phyloP scores from a whole-genome alignment of 1,140 invertebrate species.

The Aphis craccivora region DNA sequence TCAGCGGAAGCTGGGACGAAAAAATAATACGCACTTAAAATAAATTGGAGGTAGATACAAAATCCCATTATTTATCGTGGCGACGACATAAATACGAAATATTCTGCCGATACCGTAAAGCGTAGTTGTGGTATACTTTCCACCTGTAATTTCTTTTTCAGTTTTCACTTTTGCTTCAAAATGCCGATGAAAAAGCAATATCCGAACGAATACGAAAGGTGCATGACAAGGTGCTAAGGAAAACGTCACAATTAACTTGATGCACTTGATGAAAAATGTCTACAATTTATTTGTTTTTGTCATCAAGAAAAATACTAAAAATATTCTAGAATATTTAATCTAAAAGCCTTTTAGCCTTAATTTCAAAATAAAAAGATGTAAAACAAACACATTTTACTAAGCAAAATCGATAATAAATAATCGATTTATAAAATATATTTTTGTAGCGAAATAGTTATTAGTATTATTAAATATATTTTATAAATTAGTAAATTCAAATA shows the following conservation, averaged over 20 bases:
- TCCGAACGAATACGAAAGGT: not conserved
- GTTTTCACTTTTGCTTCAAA: not conserved
- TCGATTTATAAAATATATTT: not conserved
- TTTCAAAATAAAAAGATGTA: not conserved
- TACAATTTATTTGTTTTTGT: not conserved
- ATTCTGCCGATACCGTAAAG: not conserved
- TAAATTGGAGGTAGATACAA: conserved; percentile 8
- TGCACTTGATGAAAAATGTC: not conserved
- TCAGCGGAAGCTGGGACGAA: not conserved
- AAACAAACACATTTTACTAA: not conserved
- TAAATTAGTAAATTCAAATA: not conserved
- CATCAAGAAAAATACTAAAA: not conserved
- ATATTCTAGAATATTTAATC: not conserved
- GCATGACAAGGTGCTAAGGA: not conserved
- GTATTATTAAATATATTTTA: not conserved
- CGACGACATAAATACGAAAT: conserved; percentile 31
- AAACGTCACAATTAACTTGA: not conserved
- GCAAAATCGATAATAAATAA: not conserved
- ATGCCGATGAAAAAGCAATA: not conserved
- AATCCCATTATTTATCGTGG: conserved; percentile 12
- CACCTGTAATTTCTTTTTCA: not conserved
- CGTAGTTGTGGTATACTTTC: not conserved
- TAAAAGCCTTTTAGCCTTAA: not conserved
- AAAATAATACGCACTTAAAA: conserved; percentile 45
- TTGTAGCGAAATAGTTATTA: not conserved